These are phyloP conservation scores for Setipinna tenuifilis DNA, from an alignment of 2,797 vertebrate genomes.

Conservation along the genomic window DNA sequence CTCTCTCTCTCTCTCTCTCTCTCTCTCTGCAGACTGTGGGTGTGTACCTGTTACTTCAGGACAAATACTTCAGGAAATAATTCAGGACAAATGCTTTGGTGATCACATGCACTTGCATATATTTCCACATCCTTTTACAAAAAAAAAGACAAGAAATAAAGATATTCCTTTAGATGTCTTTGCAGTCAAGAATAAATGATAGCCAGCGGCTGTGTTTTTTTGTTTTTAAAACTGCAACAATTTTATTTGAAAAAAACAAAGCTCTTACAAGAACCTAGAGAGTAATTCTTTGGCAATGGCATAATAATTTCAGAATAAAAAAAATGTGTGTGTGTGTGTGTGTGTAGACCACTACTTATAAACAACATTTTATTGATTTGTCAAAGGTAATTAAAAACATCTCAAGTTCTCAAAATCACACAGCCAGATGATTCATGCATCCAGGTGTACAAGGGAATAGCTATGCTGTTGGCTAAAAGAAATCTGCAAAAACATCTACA, in stretches of 20 bases:
- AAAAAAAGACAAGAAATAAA: no score
- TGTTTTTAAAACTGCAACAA: neutral
- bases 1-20: no score
- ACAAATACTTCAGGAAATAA: no score
- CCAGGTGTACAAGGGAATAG: neutral
- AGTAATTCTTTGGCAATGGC: neutral
- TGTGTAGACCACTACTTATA: no score
- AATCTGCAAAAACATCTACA: no score
- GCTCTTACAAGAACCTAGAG: no score
- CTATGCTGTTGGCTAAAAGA: neutral
- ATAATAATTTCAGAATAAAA: neutral
- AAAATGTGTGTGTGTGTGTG: neutral
- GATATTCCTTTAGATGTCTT: no score
- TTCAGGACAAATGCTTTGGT: neutral
- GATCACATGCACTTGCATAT: neutral
- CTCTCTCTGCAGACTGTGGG: neutral
- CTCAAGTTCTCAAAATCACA: neutral
- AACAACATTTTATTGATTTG: neutral
- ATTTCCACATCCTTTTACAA: no score
- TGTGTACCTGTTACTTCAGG: neutral
- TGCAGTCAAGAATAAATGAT: no score
- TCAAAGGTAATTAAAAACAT: neutral
- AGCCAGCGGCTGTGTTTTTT: neutral
- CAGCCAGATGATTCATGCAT: no score
- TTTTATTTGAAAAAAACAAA: neutral